Percentiles rank a stretch among this genome's conserved stretches.
These are phyloP conservation scores for Coryphaenoides rupestris DNA, from an alignment of 2,113 vertebrate species.

Conservation along the genomic window DNA sequence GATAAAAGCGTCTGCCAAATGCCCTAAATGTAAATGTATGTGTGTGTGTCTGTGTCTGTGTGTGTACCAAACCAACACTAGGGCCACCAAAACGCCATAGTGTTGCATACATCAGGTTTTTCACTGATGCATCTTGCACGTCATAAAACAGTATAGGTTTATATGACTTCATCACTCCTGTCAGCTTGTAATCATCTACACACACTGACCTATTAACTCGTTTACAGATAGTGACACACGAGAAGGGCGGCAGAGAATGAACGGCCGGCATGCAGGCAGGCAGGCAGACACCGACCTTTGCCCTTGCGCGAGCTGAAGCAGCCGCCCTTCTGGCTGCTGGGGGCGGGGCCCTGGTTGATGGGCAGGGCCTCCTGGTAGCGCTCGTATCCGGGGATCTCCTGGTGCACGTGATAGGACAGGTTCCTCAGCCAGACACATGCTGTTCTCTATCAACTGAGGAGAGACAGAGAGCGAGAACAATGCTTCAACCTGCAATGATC, in stretches of 20 bases:
- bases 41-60: too few species aligned
- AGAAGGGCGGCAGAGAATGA: background rate
- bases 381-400: constrained; percentile 87
- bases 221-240: background rate
- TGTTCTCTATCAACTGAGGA: constrained; percentile 90
- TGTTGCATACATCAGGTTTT: too few species aligned
- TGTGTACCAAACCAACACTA: too few species aligned
- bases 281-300: constrained; percentile 83
- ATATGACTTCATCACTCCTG: background rate
- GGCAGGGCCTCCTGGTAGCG: constrained; percentile 81
- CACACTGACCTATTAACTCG: background rate
- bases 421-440: constrained; percentile 93
- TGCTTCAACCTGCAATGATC: too few species aligned
- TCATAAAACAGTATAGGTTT: background rate
- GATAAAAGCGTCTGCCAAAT: too few species aligned
- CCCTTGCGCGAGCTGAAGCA: constrained; percentile 91
- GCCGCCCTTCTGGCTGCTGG: constrained; percentile 81
- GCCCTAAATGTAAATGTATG: too few species aligned
- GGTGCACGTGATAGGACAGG: constrained; percentile 92
- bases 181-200: constrained; percentile 3
- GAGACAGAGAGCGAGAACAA: background rate
- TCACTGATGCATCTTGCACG: too few species aligned
- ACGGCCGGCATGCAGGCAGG: too few species aligned
- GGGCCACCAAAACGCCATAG: too few species aligned
- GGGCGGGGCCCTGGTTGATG: constrained; percentile 55